Evolutionary conservation across 2,113 vertebrate genomes (phyloP), one percentile per base, ranked within the genome.

Genomic region (Mesoclemmys tuberculata): DNA sequence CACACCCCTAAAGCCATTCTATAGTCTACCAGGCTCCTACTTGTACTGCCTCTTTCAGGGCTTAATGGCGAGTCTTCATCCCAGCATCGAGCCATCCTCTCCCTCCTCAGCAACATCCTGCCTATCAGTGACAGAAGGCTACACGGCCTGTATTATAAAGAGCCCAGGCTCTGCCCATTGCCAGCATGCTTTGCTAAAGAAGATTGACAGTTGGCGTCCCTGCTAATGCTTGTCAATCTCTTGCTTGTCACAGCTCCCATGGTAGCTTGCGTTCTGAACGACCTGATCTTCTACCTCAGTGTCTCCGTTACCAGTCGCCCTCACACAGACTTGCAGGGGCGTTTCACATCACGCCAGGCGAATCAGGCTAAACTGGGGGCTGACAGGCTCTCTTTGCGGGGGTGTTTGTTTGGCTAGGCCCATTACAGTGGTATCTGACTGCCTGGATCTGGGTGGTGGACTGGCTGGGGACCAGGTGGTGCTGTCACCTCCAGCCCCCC

Each of bases 141-240:
- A 18, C 14, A 19, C 5, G 46, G 31, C 51, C 29, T 52, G 54
- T 0, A 0, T 5, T 41, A 13, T 18, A 78, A 56, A 26, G 27
- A 22, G 52, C 22, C 78, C 18, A 0, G 0, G 35, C 21, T 75
- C 71, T 44, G 10, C 26, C 46, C 48, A 38, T 85, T 88, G 71
- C 18, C 80, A 16, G 7, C 0, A 0, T 5, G 31, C 8, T 31
- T 48, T 38, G 13, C 31, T 1, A 1, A 49, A 10, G 46, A 35
- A 84, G 13, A 38, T 1, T 1, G 13, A 7, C 0, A 0, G 14
- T 44, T 54, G 26, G 35, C 11, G 1, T 11, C 38, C 22, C 41
- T 35, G 29, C 13, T 22, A 27, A 2, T 27, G 29, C 26, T 11
- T 38, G 27, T 12, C 46, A 5, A 0, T 9, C 10, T 12, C 51